Evolutionary conservation across 2,888 invertebrate genomes (phyloP).

Genomic region (Clitarchus hookeri): DNA sequence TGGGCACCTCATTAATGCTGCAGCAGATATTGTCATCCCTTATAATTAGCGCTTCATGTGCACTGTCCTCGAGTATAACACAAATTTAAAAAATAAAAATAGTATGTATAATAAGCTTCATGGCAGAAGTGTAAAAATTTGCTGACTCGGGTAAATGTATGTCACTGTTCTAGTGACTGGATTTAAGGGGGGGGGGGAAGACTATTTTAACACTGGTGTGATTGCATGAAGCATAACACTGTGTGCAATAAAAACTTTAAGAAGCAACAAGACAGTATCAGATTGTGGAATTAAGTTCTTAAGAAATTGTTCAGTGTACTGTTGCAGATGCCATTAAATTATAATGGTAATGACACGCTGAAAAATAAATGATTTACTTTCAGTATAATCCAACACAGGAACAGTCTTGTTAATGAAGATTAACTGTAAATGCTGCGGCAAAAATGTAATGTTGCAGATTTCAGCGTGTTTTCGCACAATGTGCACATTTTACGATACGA

Average conservation of each 20-base stretch:
- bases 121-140: background rate
- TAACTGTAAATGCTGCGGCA: background rate
- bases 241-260: background rate
- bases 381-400: background rate
- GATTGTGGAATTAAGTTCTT: background rate
- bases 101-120: background rate
- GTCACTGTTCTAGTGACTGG: background rate
- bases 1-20: background rate
- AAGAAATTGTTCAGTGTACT: background rate
- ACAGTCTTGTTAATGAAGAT: background rate
- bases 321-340: background rate
- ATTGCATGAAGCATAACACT: background rate
- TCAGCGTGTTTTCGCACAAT: background rate
- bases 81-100: background rate
- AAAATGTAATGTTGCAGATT: background rate
- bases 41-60: background rate
- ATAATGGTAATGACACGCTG: background rate
- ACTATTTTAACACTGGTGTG: background rate
- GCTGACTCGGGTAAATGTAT: background rate
- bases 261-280: background rate
- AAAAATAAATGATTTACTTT: background rate
- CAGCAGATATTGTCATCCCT: background rate
- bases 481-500: background rate
- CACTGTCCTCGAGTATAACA: background rate
- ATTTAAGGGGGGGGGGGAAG: background rate